Base-by-base conservation (phyloP, 1,140 invertebrate genomes). In the Zaprionus nigranus region DNA sequence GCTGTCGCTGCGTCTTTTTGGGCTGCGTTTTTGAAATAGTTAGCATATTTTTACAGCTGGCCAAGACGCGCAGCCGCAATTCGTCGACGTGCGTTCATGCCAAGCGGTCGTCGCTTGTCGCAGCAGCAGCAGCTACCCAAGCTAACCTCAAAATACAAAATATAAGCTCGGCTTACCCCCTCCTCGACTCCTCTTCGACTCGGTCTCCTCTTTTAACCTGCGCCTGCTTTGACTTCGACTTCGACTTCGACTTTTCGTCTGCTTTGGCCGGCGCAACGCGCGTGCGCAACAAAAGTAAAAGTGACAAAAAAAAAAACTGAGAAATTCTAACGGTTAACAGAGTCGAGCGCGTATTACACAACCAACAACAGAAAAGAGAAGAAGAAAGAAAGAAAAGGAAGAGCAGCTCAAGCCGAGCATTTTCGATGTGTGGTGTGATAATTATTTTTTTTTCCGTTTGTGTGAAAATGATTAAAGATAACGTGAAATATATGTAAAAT, bases 51-150 rank as follows among this genome's bases (percentile, higher is more conserved):
- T 90, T 91, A 91, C 81, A 90, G 81, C 85, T 79, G 86, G 68
- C 81, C 78, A 87, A 86, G 90, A 90, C 90, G 90, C 90, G 82
- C 90, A 92, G 81, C 82, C 90, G 82, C 82, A 88, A 92, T 92
- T 92, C 90, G 81, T 90, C 75, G 78, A 87, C 83, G 85, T 91
- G 90, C 90, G 81, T 90, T 91, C 90, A 79, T 81, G 77, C 85
- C 86, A 84, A 79, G 79, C 90, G 81, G 90, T 92, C 81, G 90
- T 82, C 82, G 78, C 70, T 82, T 70, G 59, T 77, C 69, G 79
- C 72, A 74, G 75, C 84, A 43, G 40, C 40, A 59, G 58, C 66
- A 57, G 60, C 68, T 46, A 43, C 34, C 43, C 53, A 75, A 56
- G 11, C 26, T 22, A 36, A 43, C 6, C 24, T 28, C 13, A 62